A percentile compares a stretch with the other conserved stretches of the same genome.
Evolutionary conservation across 2,888 invertebrate genomes (phyloP).

Genomic region (Lithophane leautieri): DNA sequence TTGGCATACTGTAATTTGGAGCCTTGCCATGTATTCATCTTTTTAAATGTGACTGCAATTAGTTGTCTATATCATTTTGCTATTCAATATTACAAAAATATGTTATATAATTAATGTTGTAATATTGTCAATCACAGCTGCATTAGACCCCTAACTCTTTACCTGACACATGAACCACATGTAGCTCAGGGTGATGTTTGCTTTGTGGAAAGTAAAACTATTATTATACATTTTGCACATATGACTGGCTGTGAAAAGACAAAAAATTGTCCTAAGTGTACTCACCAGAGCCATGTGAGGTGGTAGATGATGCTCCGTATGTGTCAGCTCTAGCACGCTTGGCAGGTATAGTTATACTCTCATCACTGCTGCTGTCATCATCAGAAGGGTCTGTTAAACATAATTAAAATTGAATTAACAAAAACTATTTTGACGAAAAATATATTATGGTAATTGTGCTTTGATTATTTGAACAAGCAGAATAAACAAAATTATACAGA

Average conservation of each 20-base stretch:
- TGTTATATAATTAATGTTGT: no score
- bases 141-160: not conserved
- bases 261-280: constrained; percentile 2
- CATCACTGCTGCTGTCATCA: constrained; percentile 85
- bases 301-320: constrained; percentile 85
- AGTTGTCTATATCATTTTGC: not conserved
- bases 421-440: no score
- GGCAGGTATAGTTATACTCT: constrained; percentile 73
- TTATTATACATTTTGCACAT: not conserved
- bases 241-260: not conserved
- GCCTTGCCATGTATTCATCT: not conserved
- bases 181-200: not conserved
- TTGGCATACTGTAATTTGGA: constrained; percentile 18
- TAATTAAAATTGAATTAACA: not conserved
- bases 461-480: not conserved
- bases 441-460: not conserved
- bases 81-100: not conserved
- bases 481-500: not conserved
- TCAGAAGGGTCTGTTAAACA: constrained; percentile 77
- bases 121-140: not conserved
- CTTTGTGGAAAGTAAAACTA: not conserved
- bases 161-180: not conserved
- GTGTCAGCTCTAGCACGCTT: constrained; percentile 82
- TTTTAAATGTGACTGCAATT: constrained; percentile 3
- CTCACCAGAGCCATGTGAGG: constrained; percentile 85